Evolutionary conservation across 2,888 invertebrate species (phyloP).

Genomic region (Pterostichus niger): DNA sequence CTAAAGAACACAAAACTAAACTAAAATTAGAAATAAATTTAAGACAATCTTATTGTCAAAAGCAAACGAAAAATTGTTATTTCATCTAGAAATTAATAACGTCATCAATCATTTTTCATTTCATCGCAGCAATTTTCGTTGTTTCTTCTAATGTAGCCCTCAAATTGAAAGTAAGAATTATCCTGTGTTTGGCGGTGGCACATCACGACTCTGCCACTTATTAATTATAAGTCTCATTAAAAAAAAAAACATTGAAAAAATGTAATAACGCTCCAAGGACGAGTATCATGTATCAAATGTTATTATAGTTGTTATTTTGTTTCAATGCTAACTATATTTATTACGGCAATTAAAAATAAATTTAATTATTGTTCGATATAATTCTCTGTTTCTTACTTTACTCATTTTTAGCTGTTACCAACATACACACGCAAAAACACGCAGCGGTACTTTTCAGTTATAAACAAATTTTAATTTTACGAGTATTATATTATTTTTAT

Average conservation of each 20-base stretch:
- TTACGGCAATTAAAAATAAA: conserved; percentile 11
- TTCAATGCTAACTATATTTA: conserved; percentile 29
- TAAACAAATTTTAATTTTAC: no score
- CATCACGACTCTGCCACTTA: neutral
- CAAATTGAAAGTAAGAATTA: neutral
- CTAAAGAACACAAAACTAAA: no score
- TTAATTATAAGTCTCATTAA: neutral
- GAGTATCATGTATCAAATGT: conserved; percentile 29
- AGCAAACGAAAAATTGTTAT: neutral
- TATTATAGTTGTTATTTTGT: conserved; percentile 14
- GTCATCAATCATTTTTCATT: conserved; percentile 1
- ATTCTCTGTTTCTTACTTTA: neutral
- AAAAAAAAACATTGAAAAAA: neutral
- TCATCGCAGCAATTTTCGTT: neutral
- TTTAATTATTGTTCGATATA: conserved; percentile 1
- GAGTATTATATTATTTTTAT: no score
- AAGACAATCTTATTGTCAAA: neutral
- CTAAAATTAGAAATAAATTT: no score
- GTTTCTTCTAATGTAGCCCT: neutral
- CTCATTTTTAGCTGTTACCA: no score
- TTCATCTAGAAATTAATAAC: neutral
- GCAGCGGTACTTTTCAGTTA: no score
- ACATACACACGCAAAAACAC: no score
- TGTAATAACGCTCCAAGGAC: conserved; percentile 16
- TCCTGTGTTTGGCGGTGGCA: conserved; percentile 3